Percentiles rank a stretch among this genome's conserved stretches.
phyloP scores from a whole-genome alignment of 2,113 vertebrate species.

The Lucifuga dentata region DNA sequence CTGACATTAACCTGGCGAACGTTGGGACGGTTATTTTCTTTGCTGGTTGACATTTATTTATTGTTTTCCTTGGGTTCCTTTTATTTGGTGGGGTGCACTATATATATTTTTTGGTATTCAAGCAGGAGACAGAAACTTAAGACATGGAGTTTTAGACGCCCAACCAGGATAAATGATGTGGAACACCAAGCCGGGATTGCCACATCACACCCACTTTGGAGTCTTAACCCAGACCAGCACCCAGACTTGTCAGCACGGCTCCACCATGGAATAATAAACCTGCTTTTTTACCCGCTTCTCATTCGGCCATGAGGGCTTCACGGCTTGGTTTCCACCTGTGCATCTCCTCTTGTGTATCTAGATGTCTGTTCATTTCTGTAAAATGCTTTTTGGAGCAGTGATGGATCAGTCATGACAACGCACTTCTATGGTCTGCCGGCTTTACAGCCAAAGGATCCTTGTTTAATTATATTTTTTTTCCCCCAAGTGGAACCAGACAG shows the following conservation, averaged over 20 bases:
- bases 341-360: neutral
- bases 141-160: neutral
- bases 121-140: slow-evolving; percentile 8
- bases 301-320: slow-evolving; percentile 1
- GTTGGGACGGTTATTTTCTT: neutral
- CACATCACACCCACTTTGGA: neutral
- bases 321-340: neutral
- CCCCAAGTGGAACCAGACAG: slow-evolving; percentile 1
- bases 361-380: neutral
- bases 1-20: neutral
- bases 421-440: slow-evolving; percentile 23
- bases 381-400: slow-evolving; percentile 9
- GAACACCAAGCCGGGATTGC: slow-evolving; percentile 15
- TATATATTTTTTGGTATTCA: neutral
- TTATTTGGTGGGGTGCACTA: neutral
- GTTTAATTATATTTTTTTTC: no score
- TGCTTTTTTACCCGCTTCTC: neutral
- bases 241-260: neutral
- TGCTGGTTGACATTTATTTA: neutral
- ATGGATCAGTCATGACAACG: slow-evolving; percentile 43
- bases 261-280: neutral
- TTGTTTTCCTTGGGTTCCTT: neutral
- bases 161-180: slow-evolving; percentile 13
- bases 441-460: slow-evolving; percentile 17
- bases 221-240: slow-evolving; percentile 6